Conservation (phyloP, 2,888 invertebrate species). For the Heteromurus nitidus region DNA sequence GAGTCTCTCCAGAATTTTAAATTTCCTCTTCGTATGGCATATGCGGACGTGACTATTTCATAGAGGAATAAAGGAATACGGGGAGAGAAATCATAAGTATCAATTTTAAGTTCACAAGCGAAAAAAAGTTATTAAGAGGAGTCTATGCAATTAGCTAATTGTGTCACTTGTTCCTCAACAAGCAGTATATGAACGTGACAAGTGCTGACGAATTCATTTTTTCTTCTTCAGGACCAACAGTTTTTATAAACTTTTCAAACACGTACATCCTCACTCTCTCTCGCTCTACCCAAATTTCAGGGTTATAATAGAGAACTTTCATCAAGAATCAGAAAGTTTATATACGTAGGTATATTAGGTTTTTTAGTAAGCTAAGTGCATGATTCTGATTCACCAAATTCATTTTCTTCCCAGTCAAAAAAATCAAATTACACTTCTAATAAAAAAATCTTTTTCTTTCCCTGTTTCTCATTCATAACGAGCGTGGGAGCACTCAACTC, state of each 20-base stretch:
- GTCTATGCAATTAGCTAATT: constrained; percentile 32
- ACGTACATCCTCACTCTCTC: no score
- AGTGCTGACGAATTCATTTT: not conserved
- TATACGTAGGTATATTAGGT: no score
- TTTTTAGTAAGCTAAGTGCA: no score
- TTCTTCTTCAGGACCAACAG: not conserved
- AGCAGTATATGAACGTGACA: constrained; percentile 19
- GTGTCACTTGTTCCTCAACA: constrained; percentile 22
- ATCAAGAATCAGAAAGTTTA: no score
- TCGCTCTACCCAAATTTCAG: no score
- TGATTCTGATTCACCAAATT: constrained; percentile 6
- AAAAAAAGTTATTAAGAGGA: not conserved
- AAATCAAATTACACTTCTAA: constrained; percentile 26
- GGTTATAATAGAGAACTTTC: no score
- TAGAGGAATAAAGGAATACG: not conserved
- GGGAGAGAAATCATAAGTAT: not conserved
- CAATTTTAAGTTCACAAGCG: not conserved
- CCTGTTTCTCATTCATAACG: not conserved
- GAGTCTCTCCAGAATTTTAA: no score
- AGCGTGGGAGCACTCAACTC: no score
- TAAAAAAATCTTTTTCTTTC: constrained; percentile 9
- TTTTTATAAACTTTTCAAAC: constrained; percentile 16
- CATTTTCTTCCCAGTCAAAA: constrained; percentile 5
- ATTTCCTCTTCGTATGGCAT: no score
- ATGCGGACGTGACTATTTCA: no score